Percentiles rank a stretch among this genome's conserved stretches.
Conservation (phyloP, 1,140 invertebrate genomes). For the Portunus trituberculatus region DNA sequence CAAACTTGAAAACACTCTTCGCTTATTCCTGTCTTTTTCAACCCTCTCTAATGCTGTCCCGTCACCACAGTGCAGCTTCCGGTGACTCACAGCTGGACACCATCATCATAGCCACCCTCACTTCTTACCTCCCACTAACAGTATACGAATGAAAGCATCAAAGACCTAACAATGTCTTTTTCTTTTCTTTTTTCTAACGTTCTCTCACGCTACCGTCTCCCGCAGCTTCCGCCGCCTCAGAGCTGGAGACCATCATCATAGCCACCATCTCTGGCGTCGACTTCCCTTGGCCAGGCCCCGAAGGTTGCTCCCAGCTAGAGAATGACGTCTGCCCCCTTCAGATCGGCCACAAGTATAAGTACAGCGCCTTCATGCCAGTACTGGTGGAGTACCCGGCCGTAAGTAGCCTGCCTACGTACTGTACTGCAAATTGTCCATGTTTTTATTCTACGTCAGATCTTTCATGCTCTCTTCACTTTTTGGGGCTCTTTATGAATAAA, state of each 20-base stretch:
- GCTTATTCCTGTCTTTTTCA: not conserved
- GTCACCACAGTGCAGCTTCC: not conserved
- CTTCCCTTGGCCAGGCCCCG: slow-evolving; percentile 57
- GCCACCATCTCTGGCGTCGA: slow-evolving; percentile 15
- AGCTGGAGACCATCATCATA: slow-evolving; percentile 41
- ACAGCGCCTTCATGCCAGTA: slow-evolving; percentile 49
- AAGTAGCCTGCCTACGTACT: not conserved
- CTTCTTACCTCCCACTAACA: no score
- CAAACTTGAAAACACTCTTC: no score
- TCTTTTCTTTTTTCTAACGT: not conserved
- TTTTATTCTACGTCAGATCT: no score
- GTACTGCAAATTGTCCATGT: no score
- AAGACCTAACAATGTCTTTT: not conserved
- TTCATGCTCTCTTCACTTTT: no score
- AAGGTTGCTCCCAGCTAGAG: slow-evolving; percentile 44
- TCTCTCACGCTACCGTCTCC: not conserved
- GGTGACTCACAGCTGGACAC: not conserved
- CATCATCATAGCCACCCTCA: slow-evolving; percentile 44
- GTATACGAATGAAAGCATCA: no score
- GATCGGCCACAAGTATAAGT: slow-evolving; percentile 14
- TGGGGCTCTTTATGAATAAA: no score
- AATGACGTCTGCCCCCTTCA: not conserved
- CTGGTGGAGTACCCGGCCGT: slow-evolving; percentile 46
- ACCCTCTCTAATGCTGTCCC: not conserved
- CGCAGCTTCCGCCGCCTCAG: not conserved